A percentile compares a stretch with the other conserved stretches of the same genome.
Conservation (phyloP, 2,888 invertebrate genomes). For the Conus canariensis region DNA sequence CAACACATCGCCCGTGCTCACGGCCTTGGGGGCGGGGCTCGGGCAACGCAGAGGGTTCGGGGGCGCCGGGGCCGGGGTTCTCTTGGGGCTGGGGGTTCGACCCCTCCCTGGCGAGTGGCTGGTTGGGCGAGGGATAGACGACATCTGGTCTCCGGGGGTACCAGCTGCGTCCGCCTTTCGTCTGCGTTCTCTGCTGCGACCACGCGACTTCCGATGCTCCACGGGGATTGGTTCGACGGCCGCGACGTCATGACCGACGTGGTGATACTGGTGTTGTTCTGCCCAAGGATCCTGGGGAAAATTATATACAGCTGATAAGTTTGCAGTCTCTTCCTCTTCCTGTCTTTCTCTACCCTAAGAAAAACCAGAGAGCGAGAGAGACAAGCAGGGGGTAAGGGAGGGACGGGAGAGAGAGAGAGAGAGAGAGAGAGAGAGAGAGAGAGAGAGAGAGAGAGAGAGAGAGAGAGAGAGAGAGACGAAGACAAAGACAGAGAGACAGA, state of each 20-base stretch:
- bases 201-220: constrained; percentile 4
- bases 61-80: constrained; percentile 36
- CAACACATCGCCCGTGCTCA: constrained; percentile 62
- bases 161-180: not conserved
- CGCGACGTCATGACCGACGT: constrained; percentile 16
- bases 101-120: constrained; percentile 1
- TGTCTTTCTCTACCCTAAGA: not conserved
- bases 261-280: not conserved
- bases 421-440: constrained; percentile 13
- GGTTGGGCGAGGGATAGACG: not conserved
- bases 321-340: not conserved
- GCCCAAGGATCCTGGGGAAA: constrained; percentile 12
- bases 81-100: constrained; percentile 31
- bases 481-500: not conserved
- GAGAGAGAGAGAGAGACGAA: constrained; percentile 27
- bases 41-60: constrained; percentile 14
- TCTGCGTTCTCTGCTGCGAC: constrained; percentile 8
- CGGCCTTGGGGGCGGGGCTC: constrained; percentile 46
- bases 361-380: not conserved
- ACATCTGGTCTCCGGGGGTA: not conserved
- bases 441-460: constrained; percentile 26
- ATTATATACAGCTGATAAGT: too few relatives aligned
- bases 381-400: not conserved
- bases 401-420: not conserved
- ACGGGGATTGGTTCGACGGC: not conserved